Percentiles rank a stretch among this genome's conserved stretches.
Conservation (phyloP, 2,797 vertebrate species). For the Merluccius polli region DNA sequence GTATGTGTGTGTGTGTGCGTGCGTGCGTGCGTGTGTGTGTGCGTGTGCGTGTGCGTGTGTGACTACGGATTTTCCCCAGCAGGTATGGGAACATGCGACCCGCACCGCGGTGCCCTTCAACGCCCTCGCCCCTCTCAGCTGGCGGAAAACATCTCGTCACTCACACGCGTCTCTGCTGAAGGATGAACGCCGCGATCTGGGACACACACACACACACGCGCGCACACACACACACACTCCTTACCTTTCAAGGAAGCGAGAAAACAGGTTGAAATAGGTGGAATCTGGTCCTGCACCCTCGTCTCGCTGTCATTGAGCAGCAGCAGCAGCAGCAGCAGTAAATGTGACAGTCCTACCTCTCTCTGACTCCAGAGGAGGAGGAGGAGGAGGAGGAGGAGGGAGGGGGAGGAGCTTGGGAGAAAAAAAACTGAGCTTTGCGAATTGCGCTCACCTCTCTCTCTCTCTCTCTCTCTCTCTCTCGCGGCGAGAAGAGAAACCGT, state of each 20-base stretch:
- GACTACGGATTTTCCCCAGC: too few species aligned
- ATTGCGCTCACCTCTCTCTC: slow-evolving; percentile 61
- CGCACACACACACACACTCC: background rate
- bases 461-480: background rate
- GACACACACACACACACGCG: too few species aligned
- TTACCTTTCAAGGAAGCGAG: slow-evolving; percentile 53
- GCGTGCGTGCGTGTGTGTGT: too few species aligned
- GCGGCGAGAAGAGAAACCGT: too few species aligned
- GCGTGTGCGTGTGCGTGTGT: too few species aligned
- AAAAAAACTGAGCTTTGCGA: slow-evolving; percentile 40
- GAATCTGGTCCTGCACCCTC: slow-evolving; percentile 53
- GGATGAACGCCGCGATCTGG: too few species aligned
- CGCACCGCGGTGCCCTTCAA: slow-evolving; percentile 61
- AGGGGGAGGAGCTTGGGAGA: background rate
- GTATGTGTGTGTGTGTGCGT: too few species aligned
- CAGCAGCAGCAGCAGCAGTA: slow-evolving; percentile 13
- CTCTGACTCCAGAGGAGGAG: slow-evolving; percentile 71
- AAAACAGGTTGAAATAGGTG: slow-evolving; percentile 44
- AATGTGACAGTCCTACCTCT: slow-evolving; percentile 54
- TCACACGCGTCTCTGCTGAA: background rate
- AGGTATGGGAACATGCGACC: background rate
- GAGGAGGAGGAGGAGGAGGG: too few species aligned
- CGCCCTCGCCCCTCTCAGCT: slow-evolving; percentile 51
- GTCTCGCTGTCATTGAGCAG: slow-evolving; percentile 60
- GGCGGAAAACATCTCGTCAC: slow-evolving; percentile 14